phyloP scores from a whole-genome alignment of 2,113 vertebrate genomes.

The Glaucomys volans region DNA sequence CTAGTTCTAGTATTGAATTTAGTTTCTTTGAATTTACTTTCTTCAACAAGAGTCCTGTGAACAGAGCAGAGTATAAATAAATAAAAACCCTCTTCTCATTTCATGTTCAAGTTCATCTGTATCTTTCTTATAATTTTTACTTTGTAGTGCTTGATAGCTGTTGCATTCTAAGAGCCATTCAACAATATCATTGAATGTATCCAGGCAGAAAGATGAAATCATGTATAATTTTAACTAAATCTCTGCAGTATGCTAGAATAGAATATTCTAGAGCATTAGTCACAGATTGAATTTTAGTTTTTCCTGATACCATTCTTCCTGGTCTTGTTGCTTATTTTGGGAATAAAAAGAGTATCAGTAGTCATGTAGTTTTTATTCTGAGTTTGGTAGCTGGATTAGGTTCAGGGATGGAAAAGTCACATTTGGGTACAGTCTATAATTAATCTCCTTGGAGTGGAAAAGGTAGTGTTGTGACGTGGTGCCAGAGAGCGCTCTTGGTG shows the following conservation, averaged over 20 bases:
- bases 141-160: neutral
- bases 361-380: neutral
- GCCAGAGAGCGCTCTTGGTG: neutral
- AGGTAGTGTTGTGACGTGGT: neutral
- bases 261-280: constrained; percentile 27
- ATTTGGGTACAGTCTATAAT: neutral
- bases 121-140: constrained; percentile 37
- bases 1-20: neutral
- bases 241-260: neutral
- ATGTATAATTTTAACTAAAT: neutral
- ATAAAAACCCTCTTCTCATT: constrained; percentile 1
- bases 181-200: neutral
- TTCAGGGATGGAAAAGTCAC: neutral
- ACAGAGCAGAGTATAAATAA: neutral
- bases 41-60: constrained; percentile 21
- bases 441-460: neutral
- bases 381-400: neutral
- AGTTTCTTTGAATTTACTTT: constrained; percentile 22
- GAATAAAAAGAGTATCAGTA: neutral
- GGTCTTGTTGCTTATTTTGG: constrained; percentile 26
- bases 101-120: neutral
- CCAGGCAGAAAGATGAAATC: constrained; percentile 9
- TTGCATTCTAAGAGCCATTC: neutral
- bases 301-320: neutral
- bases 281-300: constrained; percentile 34